A percentile compares a stretch with the other conserved stretches of the same genome.
phyloP scores from a whole-genome alignment of 2,888 invertebrate genomes.

The Rhamnusium bicolor region DNA sequence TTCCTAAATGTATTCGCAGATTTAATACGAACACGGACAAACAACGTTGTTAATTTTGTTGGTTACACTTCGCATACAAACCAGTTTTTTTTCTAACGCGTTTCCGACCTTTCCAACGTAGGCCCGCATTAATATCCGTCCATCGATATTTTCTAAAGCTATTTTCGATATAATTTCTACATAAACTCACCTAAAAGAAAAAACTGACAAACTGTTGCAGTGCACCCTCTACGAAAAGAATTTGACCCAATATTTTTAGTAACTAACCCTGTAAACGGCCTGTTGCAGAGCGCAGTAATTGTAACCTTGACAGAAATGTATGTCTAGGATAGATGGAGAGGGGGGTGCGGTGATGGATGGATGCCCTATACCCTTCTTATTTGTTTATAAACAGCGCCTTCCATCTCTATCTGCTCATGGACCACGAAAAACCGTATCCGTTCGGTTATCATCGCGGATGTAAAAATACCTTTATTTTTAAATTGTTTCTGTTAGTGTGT shows the following conservation, averaged over 20 bases:
- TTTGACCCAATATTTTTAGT: not conserved
- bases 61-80: no score
- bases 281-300: slow-evolving; percentile 28
- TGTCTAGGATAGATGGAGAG: slow-evolving; percentile 14
- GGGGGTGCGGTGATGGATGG: slow-evolving; percentile 12
- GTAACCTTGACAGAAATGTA: slow-evolving; percentile 27
- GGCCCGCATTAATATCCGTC: no score
- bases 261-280: slow-evolving; percentile 15
- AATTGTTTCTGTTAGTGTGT: not conserved
- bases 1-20: no score
- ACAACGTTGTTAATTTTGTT: no score
- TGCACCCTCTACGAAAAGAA: no score
- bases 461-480: not conserved
- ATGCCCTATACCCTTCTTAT: slow-evolving; percentile 27
- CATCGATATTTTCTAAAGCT: no score
- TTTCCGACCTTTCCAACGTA: no score
- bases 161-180: no score
- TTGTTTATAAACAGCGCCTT: slow-evolving; percentile 52
- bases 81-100: no score
- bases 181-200: no score
- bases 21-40: no score
- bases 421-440: slow-evolving; percentile 6
- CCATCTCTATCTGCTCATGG: slow-evolving; percentile 39
- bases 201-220: no score
- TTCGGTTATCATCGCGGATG: not conserved